These are phyloP conservation scores for Phenacoccus solenopsis DNA, from an alignment of 1,140 invertebrate species.

Conservation along the genomic window DNA sequence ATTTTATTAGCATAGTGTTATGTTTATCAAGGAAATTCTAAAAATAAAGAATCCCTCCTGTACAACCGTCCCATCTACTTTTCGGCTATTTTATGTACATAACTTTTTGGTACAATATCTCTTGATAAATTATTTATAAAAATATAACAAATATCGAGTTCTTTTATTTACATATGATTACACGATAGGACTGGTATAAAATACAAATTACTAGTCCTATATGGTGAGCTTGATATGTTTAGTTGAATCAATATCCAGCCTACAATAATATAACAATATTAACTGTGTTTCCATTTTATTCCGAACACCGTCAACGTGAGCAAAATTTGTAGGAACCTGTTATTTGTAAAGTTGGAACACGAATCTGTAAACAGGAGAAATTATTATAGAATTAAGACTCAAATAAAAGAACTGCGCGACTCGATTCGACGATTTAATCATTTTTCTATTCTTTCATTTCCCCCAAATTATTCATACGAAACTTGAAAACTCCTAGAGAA, in stretches of 20 bases:
- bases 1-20: too few relatives aligned
- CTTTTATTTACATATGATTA: background rate
- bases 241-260: background rate
- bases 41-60: too few relatives aligned
- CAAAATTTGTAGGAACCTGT: background rate
- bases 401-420: too few relatives aligned
- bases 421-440: background rate
- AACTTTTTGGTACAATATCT: background rate
- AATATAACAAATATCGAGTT: background rate
- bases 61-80: too few relatives aligned
- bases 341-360: background rate
- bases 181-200: background rate
- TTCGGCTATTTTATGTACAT: too few relatives aligned
- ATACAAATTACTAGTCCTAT: background rate
- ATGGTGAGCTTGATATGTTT: background rate
- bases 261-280: background rate
- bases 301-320: background rate
- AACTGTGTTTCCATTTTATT: background rate
- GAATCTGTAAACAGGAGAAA: background rate
- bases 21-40: too few relatives aligned
- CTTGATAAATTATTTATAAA: background rate
- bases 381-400: too few relatives aligned
- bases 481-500: too few relatives aligned
- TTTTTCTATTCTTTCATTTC: too few relatives aligned
- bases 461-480: too few relatives aligned